Evolutionary conservation across 2,888 invertebrate species (phyloP).

Genomic region (Exocentrus adspersus): DNA sequence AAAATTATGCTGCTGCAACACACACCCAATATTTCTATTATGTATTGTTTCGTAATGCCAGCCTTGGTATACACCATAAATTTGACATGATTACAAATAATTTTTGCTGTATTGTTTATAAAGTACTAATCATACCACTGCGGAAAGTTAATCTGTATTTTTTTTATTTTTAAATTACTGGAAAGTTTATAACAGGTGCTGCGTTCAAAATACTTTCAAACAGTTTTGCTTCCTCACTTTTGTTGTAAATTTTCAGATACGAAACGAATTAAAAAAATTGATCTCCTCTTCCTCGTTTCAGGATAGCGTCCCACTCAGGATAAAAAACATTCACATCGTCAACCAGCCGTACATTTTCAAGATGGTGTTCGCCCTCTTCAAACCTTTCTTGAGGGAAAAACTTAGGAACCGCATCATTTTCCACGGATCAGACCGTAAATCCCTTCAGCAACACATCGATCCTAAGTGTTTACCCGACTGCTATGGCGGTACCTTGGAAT

Average conservation of each 20-base stretch:
- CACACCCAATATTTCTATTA: neutral
- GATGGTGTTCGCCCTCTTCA: conserved; percentile 87
- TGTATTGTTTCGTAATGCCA: neutral
- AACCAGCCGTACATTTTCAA: conserved; percentile 93
- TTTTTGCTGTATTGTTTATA: neutral
- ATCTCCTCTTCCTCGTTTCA: conserved; percentile 62
- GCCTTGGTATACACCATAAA: neutral
- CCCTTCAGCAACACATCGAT: conserved; percentile 76
- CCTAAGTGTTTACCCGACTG: conserved; percentile 76
- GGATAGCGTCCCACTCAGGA: conserved; percentile 85
- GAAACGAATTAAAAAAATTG: no score
- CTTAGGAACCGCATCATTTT: conserved; percentile 82
- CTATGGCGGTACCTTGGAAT: conserved; percentile 78
- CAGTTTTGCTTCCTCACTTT: no score
- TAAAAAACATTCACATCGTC: conserved; percentile 88
- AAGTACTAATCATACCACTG: neutral
- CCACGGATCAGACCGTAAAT: conserved; percentile 80
- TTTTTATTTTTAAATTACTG: no score
- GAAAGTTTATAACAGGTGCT: no score
- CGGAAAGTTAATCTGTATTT: no score
- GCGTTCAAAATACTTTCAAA: no score
- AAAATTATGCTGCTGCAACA: neutral
- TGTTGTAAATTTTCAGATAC: no score
- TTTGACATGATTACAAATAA: neutral
- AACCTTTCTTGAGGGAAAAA: conserved; percentile 90